Conservation (phyloP, 2,888 invertebrate genomes). For the Bibio marci region DNA sequence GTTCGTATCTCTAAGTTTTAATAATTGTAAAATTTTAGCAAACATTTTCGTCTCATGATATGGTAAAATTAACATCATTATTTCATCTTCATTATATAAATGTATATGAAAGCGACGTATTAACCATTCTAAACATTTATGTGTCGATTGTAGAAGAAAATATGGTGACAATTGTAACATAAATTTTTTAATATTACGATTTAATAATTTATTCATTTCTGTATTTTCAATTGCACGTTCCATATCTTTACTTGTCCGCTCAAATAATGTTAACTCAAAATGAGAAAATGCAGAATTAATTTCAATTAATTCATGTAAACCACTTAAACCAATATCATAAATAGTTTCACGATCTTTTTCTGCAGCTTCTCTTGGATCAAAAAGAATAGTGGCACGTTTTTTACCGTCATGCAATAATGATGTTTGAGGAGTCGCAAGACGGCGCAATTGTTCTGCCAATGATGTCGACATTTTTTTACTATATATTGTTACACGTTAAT, state of each 20-base stretch:
- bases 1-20: constrained; percentile 40
- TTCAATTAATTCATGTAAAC: constrained; percentile 63
- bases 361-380: constrained; percentile 80
- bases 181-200: constrained; percentile 61
- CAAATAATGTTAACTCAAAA: constrained; percentile 63
- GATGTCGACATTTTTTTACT: constrained; percentile 52
- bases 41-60: constrained; percentile 89
- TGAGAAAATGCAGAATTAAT: constrained; percentile 54
- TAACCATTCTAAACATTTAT: constrained; percentile 92
- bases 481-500: no score
- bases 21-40: constrained; percentile 58
- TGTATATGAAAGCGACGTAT: constrained; percentile 79
- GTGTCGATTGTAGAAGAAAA: constrained; percentile 64
- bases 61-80: constrained; percentile 69
- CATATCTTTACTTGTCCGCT: constrained; percentile 53
- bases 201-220: constrained; percentile 57
- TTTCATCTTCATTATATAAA: constrained; percentile 65
- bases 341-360: constrained; percentile 68
- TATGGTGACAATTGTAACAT: constrained; percentile 73
- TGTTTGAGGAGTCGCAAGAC: constrained; percentile 60
- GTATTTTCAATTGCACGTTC: constrained; percentile 62
- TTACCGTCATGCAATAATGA: constrained; percentile 44
- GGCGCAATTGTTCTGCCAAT: constrained; percentile 60
- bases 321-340: constrained; percentile 71
- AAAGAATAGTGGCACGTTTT: constrained; percentile 66